Evolutionary conservation across 2,113 vertebrate genomes (phyloP).

Genomic region (Gila orcuttii): DNA sequence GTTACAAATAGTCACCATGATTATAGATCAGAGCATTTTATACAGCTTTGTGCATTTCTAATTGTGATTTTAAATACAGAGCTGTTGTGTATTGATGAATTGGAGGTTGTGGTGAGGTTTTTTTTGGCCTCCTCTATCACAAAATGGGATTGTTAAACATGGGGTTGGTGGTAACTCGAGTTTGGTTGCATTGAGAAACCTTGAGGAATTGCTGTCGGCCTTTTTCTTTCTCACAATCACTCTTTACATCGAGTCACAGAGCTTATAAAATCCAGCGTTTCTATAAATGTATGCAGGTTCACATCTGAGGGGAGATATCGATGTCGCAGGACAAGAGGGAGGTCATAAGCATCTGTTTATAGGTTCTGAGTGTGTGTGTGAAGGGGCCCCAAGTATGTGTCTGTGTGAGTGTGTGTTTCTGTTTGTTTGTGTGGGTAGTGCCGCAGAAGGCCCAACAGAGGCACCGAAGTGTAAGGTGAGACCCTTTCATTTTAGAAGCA

Average conservation of each 20-base stretch:
- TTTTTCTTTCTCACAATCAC: not conserved
- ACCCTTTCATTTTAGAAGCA: constrained; percentile 51
- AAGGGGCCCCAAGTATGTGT: constrained; percentile 48
- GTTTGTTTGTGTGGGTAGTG: constrained; percentile 47
- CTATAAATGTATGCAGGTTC: constrained; percentile 18
- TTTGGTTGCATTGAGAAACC: not conserved
- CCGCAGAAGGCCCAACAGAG: constrained; percentile 50
- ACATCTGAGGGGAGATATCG: constrained; percentile 1
- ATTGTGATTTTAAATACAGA: constrained; percentile 12
- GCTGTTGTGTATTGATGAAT: constrained; percentile 1
- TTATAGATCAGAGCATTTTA: constrained; percentile 11
- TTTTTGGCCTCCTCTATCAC: not conserved
- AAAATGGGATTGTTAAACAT: constrained; percentile 2
- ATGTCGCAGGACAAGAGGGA: constrained; percentile 46
- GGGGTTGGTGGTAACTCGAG: not conserved
- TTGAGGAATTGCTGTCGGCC: not conserved
- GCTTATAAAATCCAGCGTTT: constrained; percentile 14
- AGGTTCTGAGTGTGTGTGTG: constrained; percentile 33
- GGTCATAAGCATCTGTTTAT: constrained; percentile 52
- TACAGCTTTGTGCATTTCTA: not conserved
- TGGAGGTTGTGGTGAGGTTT: not conserved
- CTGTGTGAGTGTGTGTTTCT: constrained; percentile 45
- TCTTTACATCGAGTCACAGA: not conserved
- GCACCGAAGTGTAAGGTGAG: constrained; percentile 49
- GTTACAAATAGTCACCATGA: not conserved